phyloP scores from a whole-genome alignment of 2,797 vertebrate species.

The Neostethus bicornis region DNA sequence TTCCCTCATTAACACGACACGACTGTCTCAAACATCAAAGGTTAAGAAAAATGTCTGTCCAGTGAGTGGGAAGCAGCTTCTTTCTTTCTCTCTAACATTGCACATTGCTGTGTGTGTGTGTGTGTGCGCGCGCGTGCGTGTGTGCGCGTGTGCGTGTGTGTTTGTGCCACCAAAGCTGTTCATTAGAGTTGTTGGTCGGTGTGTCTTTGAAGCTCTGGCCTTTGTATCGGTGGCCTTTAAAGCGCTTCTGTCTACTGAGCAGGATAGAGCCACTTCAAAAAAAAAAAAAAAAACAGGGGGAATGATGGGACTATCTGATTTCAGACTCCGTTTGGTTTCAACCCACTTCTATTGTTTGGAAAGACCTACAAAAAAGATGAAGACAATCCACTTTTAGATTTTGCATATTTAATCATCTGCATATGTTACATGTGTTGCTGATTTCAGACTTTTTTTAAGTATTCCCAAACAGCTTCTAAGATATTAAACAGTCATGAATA shows the following conservation, averaged over 20 bases:
- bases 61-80: slow-evolving; percentile 15
- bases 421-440: neutral
- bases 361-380: neutral
- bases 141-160: slow-evolving; percentile 24
- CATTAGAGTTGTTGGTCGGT: slow-evolving; percentile 59
- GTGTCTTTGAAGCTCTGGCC: slow-evolving; percentile 75
- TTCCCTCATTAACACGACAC: neutral
- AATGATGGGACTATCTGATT: slow-evolving; percentile 4
- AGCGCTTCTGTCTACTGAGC: slow-evolving; percentile 53
- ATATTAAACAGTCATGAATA: slow-evolving; percentile 56
- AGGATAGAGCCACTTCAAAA: slow-evolving; percentile 4
- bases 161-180: slow-evolving; percentile 62
- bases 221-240: slow-evolving; percentile 64
- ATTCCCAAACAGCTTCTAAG: slow-evolving; percentile 26
- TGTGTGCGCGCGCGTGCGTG: slow-evolving; percentile 34
- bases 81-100: slow-evolving; percentile 39
- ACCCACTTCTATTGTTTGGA: neutral
- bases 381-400: neutral
- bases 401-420: neutral
- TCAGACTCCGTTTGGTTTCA: neutral
- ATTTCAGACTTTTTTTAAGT: slow-evolving; percentile 17
- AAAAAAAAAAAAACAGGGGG: too few relatives aligned
- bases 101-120: slow-evolving; percentile 18
- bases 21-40: slow-evolving; percentile 49
- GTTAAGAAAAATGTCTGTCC: slow-evolving; percentile 27